These are phyloP conservation scores for Megathymus violae DNA, from an alignment of 1,140 invertebrate genomes.

Conservation along the genomic window DNA sequence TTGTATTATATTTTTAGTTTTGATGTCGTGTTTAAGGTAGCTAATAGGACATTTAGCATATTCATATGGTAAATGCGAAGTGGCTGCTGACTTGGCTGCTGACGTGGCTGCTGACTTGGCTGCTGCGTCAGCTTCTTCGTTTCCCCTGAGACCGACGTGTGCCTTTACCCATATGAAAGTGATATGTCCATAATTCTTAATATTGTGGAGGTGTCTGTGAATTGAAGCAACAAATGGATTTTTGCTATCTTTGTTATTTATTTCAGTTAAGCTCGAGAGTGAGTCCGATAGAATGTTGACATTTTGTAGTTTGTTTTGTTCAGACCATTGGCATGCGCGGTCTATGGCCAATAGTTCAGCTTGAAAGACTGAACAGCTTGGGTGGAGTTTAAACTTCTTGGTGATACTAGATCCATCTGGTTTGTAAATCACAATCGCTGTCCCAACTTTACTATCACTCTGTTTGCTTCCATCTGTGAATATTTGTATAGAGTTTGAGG, in stretches of 20 bases:
- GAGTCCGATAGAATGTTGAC: neutral
- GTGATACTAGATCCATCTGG: neutral
- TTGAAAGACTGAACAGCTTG: constrained; percentile 8
- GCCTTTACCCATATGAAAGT: constrained; percentile 13
- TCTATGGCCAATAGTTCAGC: constrained; percentile 13
- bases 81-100: neutral
- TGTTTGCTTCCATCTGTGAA: constrained; percentile 20
- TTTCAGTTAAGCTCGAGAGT: constrained; percentile 6
- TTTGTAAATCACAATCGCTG: neutral
- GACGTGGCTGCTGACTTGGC: neutral
- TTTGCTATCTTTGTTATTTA: constrained; percentile 2
- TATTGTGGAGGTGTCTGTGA: neutral
- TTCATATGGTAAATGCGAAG: neutral
- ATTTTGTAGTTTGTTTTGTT: neutral
- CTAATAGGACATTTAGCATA: constrained; percentile 1
- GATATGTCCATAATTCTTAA: neutral
- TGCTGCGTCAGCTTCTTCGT: constrained; percentile 16
- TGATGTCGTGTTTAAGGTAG: neutral
- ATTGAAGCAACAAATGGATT: neutral
- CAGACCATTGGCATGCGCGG: neutral
- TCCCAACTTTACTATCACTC: neutral
- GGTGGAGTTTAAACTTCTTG: constrained; percentile 14
- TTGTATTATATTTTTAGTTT: neutral
- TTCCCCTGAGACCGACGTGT: neutral
- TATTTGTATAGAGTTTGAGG: too few species aligned